phyloP scores from a whole-genome alignment of 1,140 invertebrate species.

The Odontomachus brunneus region DNA sequence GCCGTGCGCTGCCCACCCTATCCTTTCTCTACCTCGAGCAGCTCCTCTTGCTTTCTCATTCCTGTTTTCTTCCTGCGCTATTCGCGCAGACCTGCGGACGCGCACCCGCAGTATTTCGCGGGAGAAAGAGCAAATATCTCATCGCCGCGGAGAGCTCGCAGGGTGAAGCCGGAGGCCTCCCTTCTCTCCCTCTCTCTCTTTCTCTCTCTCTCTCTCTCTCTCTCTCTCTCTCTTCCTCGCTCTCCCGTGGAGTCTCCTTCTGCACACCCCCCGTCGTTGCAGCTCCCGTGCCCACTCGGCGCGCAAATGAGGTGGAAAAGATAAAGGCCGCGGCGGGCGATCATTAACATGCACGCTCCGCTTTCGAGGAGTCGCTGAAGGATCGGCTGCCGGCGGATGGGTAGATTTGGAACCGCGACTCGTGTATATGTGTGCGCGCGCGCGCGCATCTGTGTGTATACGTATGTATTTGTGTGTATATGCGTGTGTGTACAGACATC shows the following conservation, averaged over 20 bases:
- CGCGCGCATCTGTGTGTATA: too few species aligned
- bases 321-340: conserved; percentile 84
- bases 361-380: conserved; percentile 77
- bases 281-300: conserved; percentile 75
- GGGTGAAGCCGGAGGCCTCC: background rate
- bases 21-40: background rate
- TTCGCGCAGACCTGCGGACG: conserved; percentile 10
- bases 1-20: conserved; percentile 29
- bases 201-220: background rate
- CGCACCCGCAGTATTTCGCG: conserved; percentile 41
- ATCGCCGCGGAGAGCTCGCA: conserved; percentile 9
- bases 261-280: conserved; percentile 50
- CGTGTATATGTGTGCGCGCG: background rate
- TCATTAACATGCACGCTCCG: conserved; percentile 85
- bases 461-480: conserved; percentile 31
- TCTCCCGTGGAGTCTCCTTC: conserved; percentile 14
- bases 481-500: conserved; percentile 37
- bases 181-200: background rate
- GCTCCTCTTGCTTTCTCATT: background rate
- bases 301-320: conserved; percentile 86
- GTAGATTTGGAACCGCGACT: conserved; percentile 66
- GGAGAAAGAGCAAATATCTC: conserved; percentile 65
- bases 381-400: conserved; percentile 57
- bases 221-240: conserved; percentile 3
- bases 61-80: conserved; percentile 34